Evolutionary conservation across 2,888 invertebrate species (phyloP).

Genomic region (Encarsia formosa): DNA sequence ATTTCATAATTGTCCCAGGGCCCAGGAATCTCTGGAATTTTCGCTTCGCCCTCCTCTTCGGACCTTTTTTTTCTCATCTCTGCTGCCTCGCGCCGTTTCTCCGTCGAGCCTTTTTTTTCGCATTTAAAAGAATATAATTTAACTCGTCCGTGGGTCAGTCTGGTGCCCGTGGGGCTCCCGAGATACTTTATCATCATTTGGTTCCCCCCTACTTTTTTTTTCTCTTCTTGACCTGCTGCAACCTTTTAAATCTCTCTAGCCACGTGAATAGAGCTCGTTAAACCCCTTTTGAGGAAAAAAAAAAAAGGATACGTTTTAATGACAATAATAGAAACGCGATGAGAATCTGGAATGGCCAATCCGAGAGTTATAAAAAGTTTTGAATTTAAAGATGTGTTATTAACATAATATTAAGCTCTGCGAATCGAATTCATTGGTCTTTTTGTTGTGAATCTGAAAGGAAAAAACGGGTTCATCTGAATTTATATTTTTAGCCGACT

Average conservation of each 20-base stretch:
- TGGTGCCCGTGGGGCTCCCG: slow-evolving; percentile 37
- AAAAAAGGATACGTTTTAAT: no score
- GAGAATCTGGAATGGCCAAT: no score
- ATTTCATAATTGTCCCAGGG: slow-evolving; percentile 21
- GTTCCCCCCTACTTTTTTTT: slow-evolving; percentile 30
- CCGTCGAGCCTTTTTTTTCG: slow-evolving; percentile 20
- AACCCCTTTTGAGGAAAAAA: no score
- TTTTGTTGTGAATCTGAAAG: no score
- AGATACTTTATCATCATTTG: slow-evolving; percentile 52
- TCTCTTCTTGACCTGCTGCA: slow-evolving; percentile 47
- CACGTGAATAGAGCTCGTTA: slow-evolving; percentile 32
- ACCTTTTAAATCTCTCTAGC: slow-evolving; percentile 50
- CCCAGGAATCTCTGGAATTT: slow-evolving; percentile 13
- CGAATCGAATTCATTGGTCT: no score
- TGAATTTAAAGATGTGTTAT: no score
- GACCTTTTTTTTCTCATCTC: not conserved
- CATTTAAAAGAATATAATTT: slow-evolving; percentile 40
- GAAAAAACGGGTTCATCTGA: no score
- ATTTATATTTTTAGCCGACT: no score
- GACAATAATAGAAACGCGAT: no score
- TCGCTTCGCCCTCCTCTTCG: not conserved
- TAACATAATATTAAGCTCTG: no score
- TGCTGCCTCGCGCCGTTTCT: not conserved
- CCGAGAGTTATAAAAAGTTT: no score
- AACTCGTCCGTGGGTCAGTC: slow-evolving; percentile 42